Evolutionary conservation across 1,140 invertebrate species (phyloP), one percentile per base, ranked within the genome.

Genomic region (Campoletis sonorensis): DNA sequence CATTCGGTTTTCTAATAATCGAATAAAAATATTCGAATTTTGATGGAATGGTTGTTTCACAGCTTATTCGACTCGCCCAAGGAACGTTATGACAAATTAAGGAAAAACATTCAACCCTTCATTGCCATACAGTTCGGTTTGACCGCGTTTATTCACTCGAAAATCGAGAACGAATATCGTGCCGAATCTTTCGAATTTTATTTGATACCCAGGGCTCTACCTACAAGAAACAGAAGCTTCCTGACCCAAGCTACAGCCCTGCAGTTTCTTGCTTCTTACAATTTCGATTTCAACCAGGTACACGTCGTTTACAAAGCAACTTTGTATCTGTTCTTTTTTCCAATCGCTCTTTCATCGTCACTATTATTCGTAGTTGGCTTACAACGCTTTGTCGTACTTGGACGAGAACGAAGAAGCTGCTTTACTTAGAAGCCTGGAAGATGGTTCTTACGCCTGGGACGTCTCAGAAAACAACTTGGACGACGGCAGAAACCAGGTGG

Each of bases 241-340:
- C 88, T 93, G 4, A 95, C 93, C 87, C 94, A 96, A 91, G 90
- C 93, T 13, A 92, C 93, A 1, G 93, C 94, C 21, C 82, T 95
- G 3, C 92, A 94, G 79, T 97, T 97, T 89, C 88, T 96, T 8
- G 90, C 92, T 84, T 88, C 87, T 72, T 90, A 95, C 87, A 93
- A 94, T 33, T 96, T 96, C 91, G 93, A 96, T 88, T 96, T 96
- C 87, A 96, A 96, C 89, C 95, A 96, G 94, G 95, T 96, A 93
- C 81, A 30, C 21, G 4, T 45, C 40, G 11, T 45, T 45, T 45
- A 45, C 40, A 45, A 45, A 33, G 30, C 30, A 33, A 45, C 40
- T 45, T 45, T 45, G 13, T 13, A 45, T 10, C 4, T 37, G 37
- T 4, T 4, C 40, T 45, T 45, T 10, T 45, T 13, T 45, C n/a